Base-by-base conservation (phyloP, 2,113 vertebrate genomes). In the Nannospalax galili region DNA sequence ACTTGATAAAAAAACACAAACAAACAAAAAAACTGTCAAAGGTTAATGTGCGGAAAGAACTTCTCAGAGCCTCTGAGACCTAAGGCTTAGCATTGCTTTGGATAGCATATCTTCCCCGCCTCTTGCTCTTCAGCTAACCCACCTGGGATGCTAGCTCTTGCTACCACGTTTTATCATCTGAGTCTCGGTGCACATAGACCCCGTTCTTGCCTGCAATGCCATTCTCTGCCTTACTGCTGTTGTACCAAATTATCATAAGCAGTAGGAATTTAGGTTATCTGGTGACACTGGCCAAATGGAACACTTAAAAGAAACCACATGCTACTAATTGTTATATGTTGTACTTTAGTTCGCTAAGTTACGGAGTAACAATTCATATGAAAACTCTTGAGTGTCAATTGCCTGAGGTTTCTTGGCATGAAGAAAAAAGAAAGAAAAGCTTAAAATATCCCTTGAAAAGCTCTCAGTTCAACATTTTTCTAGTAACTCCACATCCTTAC, bases 311-410 rank as follows among this genome's bases (percentile, higher is more conserved):
- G 96, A 94, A 98, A 95, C 93, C 96, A 93, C 97, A 96, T 26
- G 90, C 84, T 75, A 79, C 95, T 98, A 97, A 98, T 97, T 96
- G 96, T 95, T 94, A 97, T 97, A 96, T 98, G 97, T 94, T 97
- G 77, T 94, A 93, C 79, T 97, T 97, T 97, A 96, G 93, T 95
- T 96, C 90, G 96, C 90, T 92, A 93, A 93, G 92, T 97, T 97
- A 96, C 72, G 96, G 93, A 96, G 90, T 97, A 95, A 92, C 95
- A 95, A 94, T 92, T 97, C 94, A 92, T 95, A 94, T 20, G 30
- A 96, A 97, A 91, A 79, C 95, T 94, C 97, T 94, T 65, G 88
- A 97, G 93, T 94, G 84, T 90, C 81, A 67, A 75, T 93, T 92
- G 97, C 97, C 96, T 80, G 95, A 96, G 96, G 97, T 96, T 92